A percentile compares a stretch with the other conserved stretches of the same genome.
phyloP scores from a whole-genome alignment of 2,113 vertebrate genomes.

The Thunnus maccoyii region DNA sequence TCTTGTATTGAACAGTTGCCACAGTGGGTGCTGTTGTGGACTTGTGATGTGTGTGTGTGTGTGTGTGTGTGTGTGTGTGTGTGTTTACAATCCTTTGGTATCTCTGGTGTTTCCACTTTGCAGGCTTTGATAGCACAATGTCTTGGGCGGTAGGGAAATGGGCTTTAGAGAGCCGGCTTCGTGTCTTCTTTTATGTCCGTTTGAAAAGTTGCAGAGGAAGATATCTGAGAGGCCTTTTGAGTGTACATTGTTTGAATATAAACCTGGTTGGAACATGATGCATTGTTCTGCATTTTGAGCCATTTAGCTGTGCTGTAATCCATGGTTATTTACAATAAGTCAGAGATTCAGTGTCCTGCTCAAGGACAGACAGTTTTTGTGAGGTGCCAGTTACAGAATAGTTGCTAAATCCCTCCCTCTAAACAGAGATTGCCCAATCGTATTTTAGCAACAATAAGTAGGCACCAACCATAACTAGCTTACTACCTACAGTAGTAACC shows the following conservation, averaged over 20 bases:
- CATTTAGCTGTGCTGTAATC: slow-evolving; percentile 43
- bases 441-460: neutral
- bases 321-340: slow-evolving; percentile 27
- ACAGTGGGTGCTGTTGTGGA: slow-evolving; percentile 61
- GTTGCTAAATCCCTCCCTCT: neutral
- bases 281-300: neutral
- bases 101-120: slow-evolving; percentile 70
- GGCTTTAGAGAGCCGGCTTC: slow-evolving; percentile 55
- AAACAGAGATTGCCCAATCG: neutral
- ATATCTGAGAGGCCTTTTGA: slow-evolving; percentile 55
- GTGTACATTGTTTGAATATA: slow-evolving; percentile 51
- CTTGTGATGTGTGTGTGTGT: slow-evolving; percentile 64
- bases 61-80: slow-evolving; percentile 55
- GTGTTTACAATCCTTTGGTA: slow-evolving; percentile 71
- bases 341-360: slow-evolving; percentile 14
- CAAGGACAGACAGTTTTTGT: slow-evolving; percentile 45
- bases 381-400: neutral
- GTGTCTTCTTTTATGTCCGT: slow-evolving; percentile 67
- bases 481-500: too few relatives aligned
- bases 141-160: slow-evolving; percentile 62
- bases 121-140: slow-evolving; percentile 68
- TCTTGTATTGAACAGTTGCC: slow-evolving; percentile 35
- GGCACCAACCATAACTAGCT: neutral
- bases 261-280: slow-evolving; percentile 39
- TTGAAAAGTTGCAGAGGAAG: slow-evolving; percentile 60